phyloP scores from a whole-genome alignment of 2,113 vertebrate species.

The Sinocyclocheilus maitianheensis region DNA sequence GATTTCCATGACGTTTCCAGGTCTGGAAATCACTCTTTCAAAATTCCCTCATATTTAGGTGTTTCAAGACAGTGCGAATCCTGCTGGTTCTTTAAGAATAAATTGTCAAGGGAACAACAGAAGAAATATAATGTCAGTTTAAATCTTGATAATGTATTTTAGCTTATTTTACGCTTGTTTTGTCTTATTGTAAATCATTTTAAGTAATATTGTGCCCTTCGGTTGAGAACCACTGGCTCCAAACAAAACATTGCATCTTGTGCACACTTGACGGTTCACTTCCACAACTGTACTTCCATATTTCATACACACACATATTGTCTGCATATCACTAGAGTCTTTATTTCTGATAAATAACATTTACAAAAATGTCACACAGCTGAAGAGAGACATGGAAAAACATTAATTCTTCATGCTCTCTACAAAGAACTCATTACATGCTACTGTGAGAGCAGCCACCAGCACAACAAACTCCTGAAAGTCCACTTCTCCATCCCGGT shows the following conservation, averaged over 20 bases:
- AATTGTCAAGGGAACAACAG: neutral
- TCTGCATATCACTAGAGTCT: neutral
- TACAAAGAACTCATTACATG: constrained; percentile 89
- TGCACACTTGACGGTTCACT: neutral
- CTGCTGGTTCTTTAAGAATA: neutral
- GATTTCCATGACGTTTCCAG: neutral
- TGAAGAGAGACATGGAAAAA: neutral
- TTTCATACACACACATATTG: neutral
- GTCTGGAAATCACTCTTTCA: neutral
- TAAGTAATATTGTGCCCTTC: neutral
- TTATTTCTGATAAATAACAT: neutral
- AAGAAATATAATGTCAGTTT: neutral
- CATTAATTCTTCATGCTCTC: constrained; percentile 51
- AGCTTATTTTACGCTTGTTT: neutral
- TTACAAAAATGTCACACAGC: constrained; percentile 17
- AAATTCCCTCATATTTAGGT: neutral
- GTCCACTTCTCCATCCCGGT: constrained; percentile 87
- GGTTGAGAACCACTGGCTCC: neutral
- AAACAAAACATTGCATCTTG: neutral
- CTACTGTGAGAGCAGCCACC: constrained; percentile 87
- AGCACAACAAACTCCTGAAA: constrained; percentile 92
- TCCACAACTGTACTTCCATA: neutral
- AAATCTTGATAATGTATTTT: neutral
- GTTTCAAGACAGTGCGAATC: neutral
- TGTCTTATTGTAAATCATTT: neutral